Conservation (phyloP, 2,113 vertebrate genomes). For the Peucedramus taeniatus region DNA sequence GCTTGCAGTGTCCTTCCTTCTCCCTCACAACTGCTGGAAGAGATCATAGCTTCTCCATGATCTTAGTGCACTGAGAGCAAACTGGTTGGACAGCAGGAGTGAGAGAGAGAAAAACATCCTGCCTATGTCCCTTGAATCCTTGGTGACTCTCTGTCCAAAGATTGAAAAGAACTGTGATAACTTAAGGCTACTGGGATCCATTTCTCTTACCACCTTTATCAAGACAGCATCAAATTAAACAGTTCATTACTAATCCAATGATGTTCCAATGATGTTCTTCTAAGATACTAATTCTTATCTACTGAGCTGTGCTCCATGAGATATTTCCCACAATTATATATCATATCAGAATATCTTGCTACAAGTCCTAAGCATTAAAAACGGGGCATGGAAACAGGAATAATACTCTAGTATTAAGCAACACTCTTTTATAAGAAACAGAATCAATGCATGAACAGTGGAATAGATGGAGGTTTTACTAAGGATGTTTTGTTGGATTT, state of each 20-base stretch:
- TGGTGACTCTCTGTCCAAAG: not conserved
- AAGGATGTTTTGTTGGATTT: not conserved
- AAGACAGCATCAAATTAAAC: not conserved
- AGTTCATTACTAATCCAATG: not conserved
- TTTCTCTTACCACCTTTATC: not conserved
- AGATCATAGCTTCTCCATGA: not conserved
- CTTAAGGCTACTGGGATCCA: not conserved
- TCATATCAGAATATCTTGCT: not conserved
- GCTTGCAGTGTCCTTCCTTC: not conserved
- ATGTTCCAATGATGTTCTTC: not conserved
- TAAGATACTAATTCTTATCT: not conserved
- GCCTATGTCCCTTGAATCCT: not conserved
- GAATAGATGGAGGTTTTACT: not conserved
- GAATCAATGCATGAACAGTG: not conserved
- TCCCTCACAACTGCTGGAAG: not conserved
- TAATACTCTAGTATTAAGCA: not conserved
- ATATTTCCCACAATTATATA: not conserved
- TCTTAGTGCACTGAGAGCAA: not conserved
- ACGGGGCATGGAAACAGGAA: not conserved
- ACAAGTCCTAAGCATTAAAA: not conserved
- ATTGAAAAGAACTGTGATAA: not conserved
- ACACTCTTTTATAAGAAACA: not conserved
- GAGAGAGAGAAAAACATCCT: not conserved
- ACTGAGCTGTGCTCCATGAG: not conserved
- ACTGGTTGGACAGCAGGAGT: not conserved